A percentile compares a stretch with the other conserved stretches of the same genome.
Conservation (phyloP, 2,797 vertebrate species). For the Hoplostethus mediterraneus region DNA sequence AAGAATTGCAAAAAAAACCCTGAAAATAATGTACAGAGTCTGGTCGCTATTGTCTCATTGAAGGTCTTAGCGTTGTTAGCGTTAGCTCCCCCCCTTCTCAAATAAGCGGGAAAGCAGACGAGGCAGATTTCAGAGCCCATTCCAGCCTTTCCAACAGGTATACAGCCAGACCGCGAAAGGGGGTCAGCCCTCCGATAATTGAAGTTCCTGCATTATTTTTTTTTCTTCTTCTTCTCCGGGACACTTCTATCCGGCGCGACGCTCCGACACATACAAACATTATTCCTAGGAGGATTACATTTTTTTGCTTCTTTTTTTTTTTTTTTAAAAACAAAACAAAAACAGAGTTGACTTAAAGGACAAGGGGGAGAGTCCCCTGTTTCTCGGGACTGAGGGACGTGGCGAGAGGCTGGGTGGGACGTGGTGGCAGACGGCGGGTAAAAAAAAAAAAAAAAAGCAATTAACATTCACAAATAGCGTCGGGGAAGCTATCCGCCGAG, state of each 20-base stretch:
- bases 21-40: conserved; percentile 22
- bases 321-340: conserved; percentile 37
- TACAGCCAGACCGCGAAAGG: conserved; percentile 10
- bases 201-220: conserved; percentile 23
- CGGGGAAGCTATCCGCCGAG: conserved; percentile 73
- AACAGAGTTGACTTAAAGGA: conserved; percentile 45
- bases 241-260: conserved; percentile 20
- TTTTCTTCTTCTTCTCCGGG: not conserved
- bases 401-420: not conserved
- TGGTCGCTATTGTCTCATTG: conserved; percentile 49
- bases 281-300: conserved; percentile 32
- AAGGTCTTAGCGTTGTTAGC: conserved; percentile 45
- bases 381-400: conserved; percentile 54
- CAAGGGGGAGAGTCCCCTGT: conserved; percentile 33
- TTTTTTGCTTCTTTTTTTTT: no score
- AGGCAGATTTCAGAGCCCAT: conserved; percentile 7
- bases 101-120: not conserved
- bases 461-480: conserved; percentile 84
- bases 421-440: no score
- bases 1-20: not conserved
- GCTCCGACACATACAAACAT: conserved; percentile 30
- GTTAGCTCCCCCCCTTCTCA: not conserved
- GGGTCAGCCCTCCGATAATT: conserved; percentile 48
- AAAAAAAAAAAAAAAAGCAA: conserved; percentile 69
- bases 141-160: conserved; percentile 23